Percentiles rank a stretch among this genome's conserved stretches.
phyloP scores from a whole-genome alignment of 2,888 invertebrate genomes.

The Spodoptera exigua region DNA sequence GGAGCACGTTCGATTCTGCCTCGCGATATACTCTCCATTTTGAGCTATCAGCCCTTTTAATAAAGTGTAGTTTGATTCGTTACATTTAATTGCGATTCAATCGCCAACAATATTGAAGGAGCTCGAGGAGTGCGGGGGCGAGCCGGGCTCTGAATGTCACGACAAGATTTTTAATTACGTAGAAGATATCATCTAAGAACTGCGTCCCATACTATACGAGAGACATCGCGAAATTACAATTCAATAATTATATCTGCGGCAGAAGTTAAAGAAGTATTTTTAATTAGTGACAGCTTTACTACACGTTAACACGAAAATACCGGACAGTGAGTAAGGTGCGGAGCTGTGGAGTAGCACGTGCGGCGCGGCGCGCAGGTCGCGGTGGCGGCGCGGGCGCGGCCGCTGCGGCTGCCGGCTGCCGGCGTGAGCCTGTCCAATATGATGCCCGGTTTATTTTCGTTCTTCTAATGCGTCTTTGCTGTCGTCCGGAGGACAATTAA shows the following conservation, averaged over 20 bases:
- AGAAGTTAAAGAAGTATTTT: conserved; percentile 67
- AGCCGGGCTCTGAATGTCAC: conserved; percentile 88
- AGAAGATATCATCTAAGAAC: conserved; percentile 87
- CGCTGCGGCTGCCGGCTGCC: conserved; percentile 47
- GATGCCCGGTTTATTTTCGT: conserved; percentile 87
- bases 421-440: conserved; percentile 80
- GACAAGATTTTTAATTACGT: conserved; percentile 90
- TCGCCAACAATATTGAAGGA: conserved; percentile 88
- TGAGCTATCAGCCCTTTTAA: conserved; percentile 87
- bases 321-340: conserved; percentile 38
- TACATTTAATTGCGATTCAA: conserved; percentile 88
- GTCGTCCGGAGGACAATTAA: conserved; percentile 88
- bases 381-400: conserved; percentile 32
- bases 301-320: conserved; percentile 67
- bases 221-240: conserved; percentile 86
- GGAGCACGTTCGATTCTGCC: conserved; percentile 87
- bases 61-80: conserved; percentile 88
- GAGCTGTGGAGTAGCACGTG: conserved; percentile 33
- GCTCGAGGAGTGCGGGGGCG: conserved; percentile 85
- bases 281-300: conserved; percentile 76
- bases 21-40: conserved; percentile 80
- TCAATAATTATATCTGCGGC: conserved; percentile 81
- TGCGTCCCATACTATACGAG: conserved; percentile 80
- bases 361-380: conserved; percentile 15
- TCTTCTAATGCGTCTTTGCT: conserved; percentile 87